Evolutionary conservation across 1,140 invertebrate species (phyloP).

Genomic region (Proales similis): DNA sequence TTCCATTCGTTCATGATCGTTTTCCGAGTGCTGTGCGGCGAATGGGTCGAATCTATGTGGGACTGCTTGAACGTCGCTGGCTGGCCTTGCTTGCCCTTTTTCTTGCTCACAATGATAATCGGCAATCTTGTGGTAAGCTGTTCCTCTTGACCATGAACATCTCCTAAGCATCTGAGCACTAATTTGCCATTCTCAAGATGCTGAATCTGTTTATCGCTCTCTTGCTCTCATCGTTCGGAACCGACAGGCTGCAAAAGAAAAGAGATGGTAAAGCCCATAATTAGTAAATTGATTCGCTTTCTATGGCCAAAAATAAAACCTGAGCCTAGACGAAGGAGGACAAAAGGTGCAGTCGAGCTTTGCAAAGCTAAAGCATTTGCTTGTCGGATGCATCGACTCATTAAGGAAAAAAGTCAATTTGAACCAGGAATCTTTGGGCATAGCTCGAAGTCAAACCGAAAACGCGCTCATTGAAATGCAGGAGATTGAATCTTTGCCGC

Average conservation of each 20-base stretch:
- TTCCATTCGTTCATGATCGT: conserved; percentile 99
- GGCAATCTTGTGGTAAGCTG: conserved; percentile 82
- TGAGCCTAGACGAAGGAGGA: too few relatives aligned
- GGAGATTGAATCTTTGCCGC: too few relatives aligned
- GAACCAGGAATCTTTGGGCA: too few relatives aligned
- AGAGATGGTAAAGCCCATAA: conserved; percentile 41
- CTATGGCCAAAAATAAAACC: too few relatives aligned
- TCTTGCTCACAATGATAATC: conserved; percentile 89
- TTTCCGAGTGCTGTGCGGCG: conserved; percentile 91
- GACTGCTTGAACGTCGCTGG: conserved; percentile 86
- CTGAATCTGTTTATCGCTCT: conserved; percentile 97
- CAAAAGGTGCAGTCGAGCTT: too few relatives aligned
- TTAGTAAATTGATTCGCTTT: neutral
- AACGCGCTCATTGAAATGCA: too few relatives aligned
- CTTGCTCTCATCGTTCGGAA: conserved; percentile 94
- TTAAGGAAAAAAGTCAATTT: too few relatives aligned
- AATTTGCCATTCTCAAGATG: conserved; percentile 47
- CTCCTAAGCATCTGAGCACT: too few relatives aligned
- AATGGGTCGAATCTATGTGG: conserved; percentile 99
- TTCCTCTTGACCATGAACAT: too few relatives aligned
- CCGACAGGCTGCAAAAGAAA: conserved; percentile 52
- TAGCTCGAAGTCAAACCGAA: too few relatives aligned
- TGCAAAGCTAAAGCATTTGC: too few relatives aligned
- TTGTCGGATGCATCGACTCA: too few relatives aligned
- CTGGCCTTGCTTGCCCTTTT: conserved; percentile 83